Evolutionary conservation across 2,113 vertebrate genomes (phyloP), one percentile per base, ranked within the genome.

Genomic region (Saguinus imperator): DNA sequence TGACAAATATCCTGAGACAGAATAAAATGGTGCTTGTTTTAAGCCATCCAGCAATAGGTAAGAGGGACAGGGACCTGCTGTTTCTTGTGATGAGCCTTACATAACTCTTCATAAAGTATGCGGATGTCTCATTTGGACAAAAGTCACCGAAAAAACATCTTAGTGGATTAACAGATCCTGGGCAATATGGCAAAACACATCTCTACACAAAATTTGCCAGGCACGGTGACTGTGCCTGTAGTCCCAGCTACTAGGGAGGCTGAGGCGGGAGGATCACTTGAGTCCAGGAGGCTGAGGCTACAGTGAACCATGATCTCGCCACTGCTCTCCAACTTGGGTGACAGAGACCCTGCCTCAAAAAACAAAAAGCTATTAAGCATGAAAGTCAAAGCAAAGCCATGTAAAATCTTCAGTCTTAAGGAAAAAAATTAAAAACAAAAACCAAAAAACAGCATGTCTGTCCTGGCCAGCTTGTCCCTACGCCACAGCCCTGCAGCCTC

Each of bases 1-100:
- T 13, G 25, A 21, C 50, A 27, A 37, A 37, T 8, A 37, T 5
- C 43, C 23, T 0, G 2, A 55, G 76, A 61, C 6, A 2, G 1
- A 52, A 72, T 7, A 32, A 52, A 55, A 37, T 21, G 1, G 79
- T 2, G 5, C 14, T 5, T 1, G 7, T 14, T 68, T 83, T 32
- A 61, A 40, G 57, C 20, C 66, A 37, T 72, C 52, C 48, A 45
- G 48, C 48, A 48, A 29, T 4, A 68, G 10, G 3, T 9, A 1
- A 68, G 66, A 13, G 21, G 8, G 14, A 37, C 61, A 18, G 40
- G 9, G 57, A 27, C 7, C 43, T 73, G 37, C 40, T 17, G 17
- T 27, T 20, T 40, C 45, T 73, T 35, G 18, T 48, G 43, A 35
- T 20, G 18, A 77, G 10, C 68, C 48, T 68, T 27, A 23, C 0